Conservation (phyloP, 1,140 invertebrate genomes). For the Armadillidium nasatum region DNA sequence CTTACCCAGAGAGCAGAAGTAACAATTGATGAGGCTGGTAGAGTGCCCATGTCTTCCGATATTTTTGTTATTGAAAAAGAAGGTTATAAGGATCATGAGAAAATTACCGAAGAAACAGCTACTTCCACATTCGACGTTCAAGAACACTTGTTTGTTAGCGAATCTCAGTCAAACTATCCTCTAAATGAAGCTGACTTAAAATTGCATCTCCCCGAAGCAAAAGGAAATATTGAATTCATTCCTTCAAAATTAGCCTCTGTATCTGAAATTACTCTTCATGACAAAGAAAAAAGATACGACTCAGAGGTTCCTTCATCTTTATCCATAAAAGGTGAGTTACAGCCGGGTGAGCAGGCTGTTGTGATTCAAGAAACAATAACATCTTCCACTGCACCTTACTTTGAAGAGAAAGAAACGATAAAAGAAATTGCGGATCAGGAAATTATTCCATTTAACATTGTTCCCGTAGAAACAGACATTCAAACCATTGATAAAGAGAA, state of each 20-base stretch:
- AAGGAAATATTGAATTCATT: conserved; percentile 35
- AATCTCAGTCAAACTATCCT: conserved; percentile 33
- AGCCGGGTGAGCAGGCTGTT: conserved; percentile 20
- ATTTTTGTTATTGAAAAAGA: conserved; percentile 35
- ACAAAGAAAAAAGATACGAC: conserved; percentile 17
- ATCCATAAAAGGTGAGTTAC: conserved; percentile 17
- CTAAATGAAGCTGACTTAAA: conserved; percentile 22
- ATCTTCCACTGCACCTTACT: not conserved
- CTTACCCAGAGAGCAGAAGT: conserved; percentile 25
- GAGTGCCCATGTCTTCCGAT: conserved; percentile 33
- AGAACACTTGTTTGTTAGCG: conserved; percentile 58
- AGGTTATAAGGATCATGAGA: conserved; percentile 47
- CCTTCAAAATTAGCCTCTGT: conserved; percentile 33
- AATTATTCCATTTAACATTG: not conserved
- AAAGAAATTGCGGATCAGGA: not conserved
- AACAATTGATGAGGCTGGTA: conserved; percentile 3
- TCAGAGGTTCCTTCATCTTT: not conserved
- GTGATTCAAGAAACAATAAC: conserved; percentile 22
- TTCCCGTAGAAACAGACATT: not conserved
- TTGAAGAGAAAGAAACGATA: conserved; percentile 1
- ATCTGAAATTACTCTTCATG: conserved; percentile 46
- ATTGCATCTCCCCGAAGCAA: conserved; percentile 28
- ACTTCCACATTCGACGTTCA: conserved; percentile 57
- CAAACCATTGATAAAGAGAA: not conserved
- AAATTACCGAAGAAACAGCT: conserved; percentile 48